Evolutionary conservation across 2,888 invertebrate genomes (phyloP).

Genomic region (Stomorhina lunata): DNA sequence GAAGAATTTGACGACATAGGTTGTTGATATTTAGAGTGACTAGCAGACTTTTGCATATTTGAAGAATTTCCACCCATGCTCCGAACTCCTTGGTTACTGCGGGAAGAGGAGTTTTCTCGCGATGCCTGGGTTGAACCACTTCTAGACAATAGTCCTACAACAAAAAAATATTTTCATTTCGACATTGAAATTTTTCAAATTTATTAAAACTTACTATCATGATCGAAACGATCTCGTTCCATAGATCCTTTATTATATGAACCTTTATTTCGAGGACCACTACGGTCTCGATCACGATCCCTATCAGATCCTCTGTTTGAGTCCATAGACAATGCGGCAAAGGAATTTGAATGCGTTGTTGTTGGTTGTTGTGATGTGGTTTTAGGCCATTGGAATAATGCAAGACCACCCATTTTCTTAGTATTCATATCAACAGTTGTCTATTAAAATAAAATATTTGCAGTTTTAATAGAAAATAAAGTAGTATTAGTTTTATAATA

Average conservation of each 20-base stretch:
- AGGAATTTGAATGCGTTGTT: slow-evolving; percentile 76
- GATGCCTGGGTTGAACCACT: slow-evolving; percentile 83
- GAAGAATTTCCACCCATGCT: slow-evolving; percentile 71
- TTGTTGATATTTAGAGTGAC: slow-evolving; percentile 77
- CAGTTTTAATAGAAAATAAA: not conserved
- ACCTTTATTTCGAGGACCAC: slow-evolving; percentile 76
- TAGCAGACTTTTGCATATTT: slow-evolving; percentile 77
- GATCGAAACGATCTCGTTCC: slow-evolving; percentile 76
- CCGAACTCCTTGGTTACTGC: slow-evolving; percentile 72
- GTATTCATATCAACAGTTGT: slow-evolving; percentile 72
- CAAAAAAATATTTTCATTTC: no score
- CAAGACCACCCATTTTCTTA: slow-evolving; percentile 76
- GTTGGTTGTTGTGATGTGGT: slow-evolving; percentile 71
- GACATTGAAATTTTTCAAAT: not conserved
- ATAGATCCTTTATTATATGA: slow-evolving; percentile 77
- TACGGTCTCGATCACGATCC: slow-evolving; percentile 73
- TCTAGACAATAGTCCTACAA: slow-evolving; percentile 80
- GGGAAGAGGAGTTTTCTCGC: slow-evolving; percentile 79
- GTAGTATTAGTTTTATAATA: no score
- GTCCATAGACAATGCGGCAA: slow-evolving; percentile 76
- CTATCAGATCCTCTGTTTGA: slow-evolving; percentile 70
- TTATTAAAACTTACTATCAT: slow-evolving; percentile 67
- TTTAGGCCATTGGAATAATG: slow-evolving; percentile 75
- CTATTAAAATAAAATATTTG: slow-evolving; percentile 50
- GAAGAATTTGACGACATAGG: slow-evolving; percentile 71